Conservation (phyloP, 2,113 vertebrate species). For the Zosterops pallidus region DNA sequence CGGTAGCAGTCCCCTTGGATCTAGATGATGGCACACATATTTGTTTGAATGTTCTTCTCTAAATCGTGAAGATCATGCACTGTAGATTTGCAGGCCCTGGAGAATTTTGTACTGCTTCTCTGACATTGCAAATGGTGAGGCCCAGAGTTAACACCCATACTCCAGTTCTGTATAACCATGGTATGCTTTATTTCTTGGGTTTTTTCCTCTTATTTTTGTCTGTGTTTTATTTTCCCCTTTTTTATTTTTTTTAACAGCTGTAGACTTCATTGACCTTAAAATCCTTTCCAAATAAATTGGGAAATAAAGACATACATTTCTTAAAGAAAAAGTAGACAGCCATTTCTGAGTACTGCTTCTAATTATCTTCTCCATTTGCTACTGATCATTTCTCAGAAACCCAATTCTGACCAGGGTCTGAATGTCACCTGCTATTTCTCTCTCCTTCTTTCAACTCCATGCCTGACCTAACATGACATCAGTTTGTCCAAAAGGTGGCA, state of each 20-base stretch:
- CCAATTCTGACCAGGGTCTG: neutral
- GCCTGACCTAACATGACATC: constrained; percentile 31
- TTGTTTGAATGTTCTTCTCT: constrained; percentile 16
- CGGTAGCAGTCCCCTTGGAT: neutral
- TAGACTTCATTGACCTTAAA: neutral
- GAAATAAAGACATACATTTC: neutral
- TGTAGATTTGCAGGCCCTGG: neutral
- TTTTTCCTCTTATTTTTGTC: neutral
- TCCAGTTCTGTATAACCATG: neutral
- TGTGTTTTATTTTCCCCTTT: neutral
- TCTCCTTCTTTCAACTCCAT: neutral
- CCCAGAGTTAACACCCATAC: neutral
- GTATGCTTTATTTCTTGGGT: neutral
- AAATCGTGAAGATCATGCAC: neutral
- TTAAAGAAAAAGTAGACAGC: neutral
- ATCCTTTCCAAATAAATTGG: neutral
- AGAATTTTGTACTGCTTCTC: neutral
- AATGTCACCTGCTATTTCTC: neutral
- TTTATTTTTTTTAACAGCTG: neutral
- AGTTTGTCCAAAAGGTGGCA: constrained; percentile 61
- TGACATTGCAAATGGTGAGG: neutral
- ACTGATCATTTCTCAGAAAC: neutral
- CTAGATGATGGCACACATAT: neutral
- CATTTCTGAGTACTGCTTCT: neutral
- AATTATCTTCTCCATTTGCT: neutral